A percentile compares a stretch with the other conserved stretches of the same genome.
These are phyloP conservation scores for Heliocidaris tuberculata DNA, from an alignment of 35 echinoderm and acorn worm genomes.

Conservation along the genomic window DNA sequence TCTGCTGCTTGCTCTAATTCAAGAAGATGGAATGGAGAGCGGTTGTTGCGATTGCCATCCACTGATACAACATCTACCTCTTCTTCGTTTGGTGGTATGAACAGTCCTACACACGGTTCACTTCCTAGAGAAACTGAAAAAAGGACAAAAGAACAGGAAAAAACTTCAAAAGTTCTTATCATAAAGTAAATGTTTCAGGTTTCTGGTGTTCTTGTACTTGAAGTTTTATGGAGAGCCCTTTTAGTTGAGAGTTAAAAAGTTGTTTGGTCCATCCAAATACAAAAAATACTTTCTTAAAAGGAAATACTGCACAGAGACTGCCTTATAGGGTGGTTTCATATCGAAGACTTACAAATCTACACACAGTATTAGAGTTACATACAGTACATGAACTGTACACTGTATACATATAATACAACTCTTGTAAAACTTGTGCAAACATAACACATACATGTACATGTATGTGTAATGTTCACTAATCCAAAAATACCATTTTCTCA, in stretches of 20 bases:
- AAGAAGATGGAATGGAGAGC: conserved; percentile 16
- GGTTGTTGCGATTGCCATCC: conserved; percentile 7
- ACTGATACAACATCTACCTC: conserved; percentile 59
- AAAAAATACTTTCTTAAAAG: too few species aligned
- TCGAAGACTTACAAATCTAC: too few species aligned
- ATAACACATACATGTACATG: too few species aligned
- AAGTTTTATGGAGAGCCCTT: too few species aligned
- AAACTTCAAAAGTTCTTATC: neutral
- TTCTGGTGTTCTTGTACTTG: too few species aligned
- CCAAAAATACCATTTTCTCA: neutral
- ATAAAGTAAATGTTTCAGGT: too few species aligned
- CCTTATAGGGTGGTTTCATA: too few species aligned
- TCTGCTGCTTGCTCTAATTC: conserved; percentile 69
- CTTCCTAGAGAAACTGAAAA: conserved; percentile 26
- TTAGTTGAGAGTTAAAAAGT: too few species aligned
- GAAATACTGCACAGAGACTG: too few species aligned
- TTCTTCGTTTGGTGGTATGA: conserved; percentile 48
- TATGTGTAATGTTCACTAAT: neutral
- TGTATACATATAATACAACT: neutral
- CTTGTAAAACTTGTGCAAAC: neutral
- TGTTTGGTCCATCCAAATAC: too few species aligned
- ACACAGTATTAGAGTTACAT: too few species aligned
- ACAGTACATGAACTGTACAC: neutral
- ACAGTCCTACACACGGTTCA: conserved; percentile 37
- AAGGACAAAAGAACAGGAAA: neutral